Evolutionary conservation across 2,888 invertebrate genomes (phyloP).

Genomic region (Drosophila stalkeri): DNA sequence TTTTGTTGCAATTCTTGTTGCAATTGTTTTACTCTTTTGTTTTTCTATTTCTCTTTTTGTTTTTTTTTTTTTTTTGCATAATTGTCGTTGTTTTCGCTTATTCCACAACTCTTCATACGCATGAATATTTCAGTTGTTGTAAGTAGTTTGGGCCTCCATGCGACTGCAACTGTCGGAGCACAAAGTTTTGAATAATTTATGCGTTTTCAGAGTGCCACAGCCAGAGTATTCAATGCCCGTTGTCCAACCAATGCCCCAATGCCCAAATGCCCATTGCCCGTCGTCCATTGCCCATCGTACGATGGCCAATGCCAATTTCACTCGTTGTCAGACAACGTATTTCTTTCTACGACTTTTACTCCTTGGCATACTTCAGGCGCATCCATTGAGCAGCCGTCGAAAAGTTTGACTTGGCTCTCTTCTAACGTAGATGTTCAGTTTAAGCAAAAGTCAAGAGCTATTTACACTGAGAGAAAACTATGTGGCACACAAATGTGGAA

Average conservation of each 20-base stretch:
- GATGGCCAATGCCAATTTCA: slow-evolving; percentile 37
- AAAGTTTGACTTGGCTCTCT: slow-evolving; percentile 11
- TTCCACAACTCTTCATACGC: slow-evolving; percentile 29
- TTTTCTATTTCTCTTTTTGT: slow-evolving; percentile 22
- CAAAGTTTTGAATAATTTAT: slow-evolving; percentile 72
- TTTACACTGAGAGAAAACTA: slow-evolving; percentile 14
- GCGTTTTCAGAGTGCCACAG: slow-evolving; percentile 45
- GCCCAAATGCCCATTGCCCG: slow-evolving; percentile 5
- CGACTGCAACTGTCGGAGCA: slow-evolving; percentile 46
- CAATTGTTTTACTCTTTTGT: slow-evolving; percentile 38
- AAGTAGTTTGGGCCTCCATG: slow-evolving; percentile 32
- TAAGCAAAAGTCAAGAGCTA: slow-evolving; percentile 11
- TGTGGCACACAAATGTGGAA: not conserved
- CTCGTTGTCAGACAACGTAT: slow-evolving; percentile 29
- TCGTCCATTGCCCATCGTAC: slow-evolving; percentile 2
- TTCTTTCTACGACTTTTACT: slow-evolving; percentile 6
- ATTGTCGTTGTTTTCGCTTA: slow-evolving; percentile 35
- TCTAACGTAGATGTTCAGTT: slow-evolving; percentile 30
- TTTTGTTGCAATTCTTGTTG: slow-evolving; percentile 15
- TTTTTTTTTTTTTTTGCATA: slow-evolving; percentile 48
- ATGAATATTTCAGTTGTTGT: slow-evolving; percentile 67
- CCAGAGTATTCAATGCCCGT: slow-evolving; percentile 21
- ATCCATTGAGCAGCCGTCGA: slow-evolving; percentile 29
- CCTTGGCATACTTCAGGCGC: slow-evolving; percentile 17
- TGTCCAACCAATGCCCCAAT: slow-evolving; percentile 22